Evolutionary conservation across 2,113 vertebrate genomes (phyloP).

Genomic region (Acanthisitta chloris): DNA sequence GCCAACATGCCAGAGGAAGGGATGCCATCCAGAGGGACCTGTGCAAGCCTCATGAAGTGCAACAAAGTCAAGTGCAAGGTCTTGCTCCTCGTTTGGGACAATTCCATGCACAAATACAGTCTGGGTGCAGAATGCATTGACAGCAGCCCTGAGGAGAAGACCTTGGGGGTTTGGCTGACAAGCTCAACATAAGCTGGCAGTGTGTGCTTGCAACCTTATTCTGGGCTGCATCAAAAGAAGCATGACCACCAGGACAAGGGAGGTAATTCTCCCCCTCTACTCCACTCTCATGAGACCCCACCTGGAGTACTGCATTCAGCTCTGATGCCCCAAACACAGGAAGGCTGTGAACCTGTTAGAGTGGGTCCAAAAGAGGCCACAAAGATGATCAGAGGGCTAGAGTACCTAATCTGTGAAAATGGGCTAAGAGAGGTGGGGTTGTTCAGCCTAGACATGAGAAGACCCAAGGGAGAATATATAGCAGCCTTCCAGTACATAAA

Average conservation of each 20-base stretch:
- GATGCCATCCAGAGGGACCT: neutral
- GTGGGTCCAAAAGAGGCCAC: neutral
- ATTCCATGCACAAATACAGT: neutral
- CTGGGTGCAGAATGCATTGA: neutral
- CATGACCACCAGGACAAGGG: neutral
- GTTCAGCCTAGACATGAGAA: neutral
- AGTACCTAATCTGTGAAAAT: neutral
- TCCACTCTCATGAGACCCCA: neutral
- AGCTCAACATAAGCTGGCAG: neutral
- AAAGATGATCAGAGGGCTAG: neutral
- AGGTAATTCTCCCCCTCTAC: accelerated
- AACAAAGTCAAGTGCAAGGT: neutral
- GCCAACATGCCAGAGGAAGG: neutral
- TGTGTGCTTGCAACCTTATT: accelerated
- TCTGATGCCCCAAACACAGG: neutral
- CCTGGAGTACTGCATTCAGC: neutral
- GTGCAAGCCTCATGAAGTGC: neutral
- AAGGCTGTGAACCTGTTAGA: neutral
- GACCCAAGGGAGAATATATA: neutral
- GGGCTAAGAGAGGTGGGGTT: neutral
- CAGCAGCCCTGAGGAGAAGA: neutral
- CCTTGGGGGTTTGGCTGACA: neutral
- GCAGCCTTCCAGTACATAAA: neutral
- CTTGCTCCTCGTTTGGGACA: neutral
- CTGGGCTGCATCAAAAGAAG: neutral